A percentile compares a stretch with the other conserved stretches of the same genome.
These are phyloP conservation scores for Tragulus kanchil DNA, from an alignment of 2,113 vertebrate genomes.

Conservation along the genomic window DNA sequence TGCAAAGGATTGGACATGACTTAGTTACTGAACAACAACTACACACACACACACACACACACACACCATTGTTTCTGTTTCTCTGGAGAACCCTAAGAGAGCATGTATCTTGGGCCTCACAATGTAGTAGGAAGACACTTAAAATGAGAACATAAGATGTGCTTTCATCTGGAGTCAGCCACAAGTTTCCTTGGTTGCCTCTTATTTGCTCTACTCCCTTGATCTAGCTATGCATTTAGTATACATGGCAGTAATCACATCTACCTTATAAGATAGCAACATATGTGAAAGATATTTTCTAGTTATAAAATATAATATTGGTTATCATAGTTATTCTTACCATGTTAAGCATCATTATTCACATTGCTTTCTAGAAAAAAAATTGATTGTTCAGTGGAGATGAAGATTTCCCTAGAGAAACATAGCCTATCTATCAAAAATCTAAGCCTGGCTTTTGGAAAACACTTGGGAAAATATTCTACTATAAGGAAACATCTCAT, in stretches of 20 bases:
- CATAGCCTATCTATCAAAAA: background rate
- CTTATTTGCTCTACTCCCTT: background rate
- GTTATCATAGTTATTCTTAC: background rate
- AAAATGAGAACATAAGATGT: background rate
- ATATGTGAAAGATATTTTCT: conserved; percentile 10
- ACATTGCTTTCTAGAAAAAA: conserved; percentile 4
- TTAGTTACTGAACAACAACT: too few species aligned
- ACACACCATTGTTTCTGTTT: background rate
- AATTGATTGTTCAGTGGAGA: background rate
- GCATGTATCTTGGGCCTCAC: background rate
- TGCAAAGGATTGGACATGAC: too few species aligned
- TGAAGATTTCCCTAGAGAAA: background rate
- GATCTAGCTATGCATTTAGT: background rate
- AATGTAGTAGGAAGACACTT: background rate
- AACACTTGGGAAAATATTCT: background rate
- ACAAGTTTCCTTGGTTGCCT: background rate
- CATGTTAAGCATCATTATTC: background rate
- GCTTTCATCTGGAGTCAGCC: background rate
- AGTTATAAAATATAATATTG: background rate
- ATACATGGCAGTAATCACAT: background rate
- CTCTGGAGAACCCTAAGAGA: background rate
- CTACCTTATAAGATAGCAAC: background rate
- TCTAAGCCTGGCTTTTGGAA: background rate
- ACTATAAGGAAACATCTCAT: background rate
- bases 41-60: too few species aligned